These are phyloP conservation scores for Odontesthes bonariensis DNA, from an alignment of 2,113 vertebrate species.

Conservation along the genomic window DNA sequence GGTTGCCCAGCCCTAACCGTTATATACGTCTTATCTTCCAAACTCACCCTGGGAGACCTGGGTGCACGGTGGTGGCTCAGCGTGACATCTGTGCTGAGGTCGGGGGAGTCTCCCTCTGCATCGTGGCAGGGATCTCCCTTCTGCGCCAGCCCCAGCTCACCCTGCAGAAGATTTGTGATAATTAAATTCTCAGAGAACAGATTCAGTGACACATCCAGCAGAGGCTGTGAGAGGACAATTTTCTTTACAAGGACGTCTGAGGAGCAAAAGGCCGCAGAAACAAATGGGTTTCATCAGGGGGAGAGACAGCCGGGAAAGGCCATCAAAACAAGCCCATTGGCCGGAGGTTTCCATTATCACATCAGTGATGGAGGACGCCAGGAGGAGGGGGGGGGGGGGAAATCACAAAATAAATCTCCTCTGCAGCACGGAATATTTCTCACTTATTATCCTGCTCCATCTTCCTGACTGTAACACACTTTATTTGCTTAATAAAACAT, in stretches of 20 bases:
- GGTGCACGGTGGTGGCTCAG: no score
- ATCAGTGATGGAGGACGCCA: conserved; percentile 31
- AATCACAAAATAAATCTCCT: conserved; percentile 21
- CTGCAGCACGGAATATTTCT: neutral
- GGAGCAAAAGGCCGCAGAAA: conserved; percentile 39
- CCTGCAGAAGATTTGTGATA: conserved; percentile 57
- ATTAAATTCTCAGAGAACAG: conserved; percentile 65
- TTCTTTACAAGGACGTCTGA: conserved; percentile 31
- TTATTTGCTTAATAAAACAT: neutral
- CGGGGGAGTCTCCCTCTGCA: neutral
- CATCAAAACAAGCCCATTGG: conserved; percentile 62
- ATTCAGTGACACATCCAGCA: conserved; percentile 49
- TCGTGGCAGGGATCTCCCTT: conserved; percentile 5
- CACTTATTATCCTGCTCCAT: neutral
- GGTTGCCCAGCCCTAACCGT: no score
- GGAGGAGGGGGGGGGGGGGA: conserved; percentile 1
- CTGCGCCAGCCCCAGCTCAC: conserved; percentile 27
- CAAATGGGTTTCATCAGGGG: conserved; percentile 68
- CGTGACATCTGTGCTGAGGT: no score
- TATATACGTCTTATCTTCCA: no score
- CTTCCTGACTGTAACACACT: neutral
- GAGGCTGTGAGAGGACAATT: conserved; percentile 57
- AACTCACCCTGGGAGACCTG: no score
- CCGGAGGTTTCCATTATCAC: conserved; percentile 61
- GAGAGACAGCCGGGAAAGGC: conserved; percentile 25